A percentile compares a stretch with the other conserved stretches of the same genome.
phyloP scores from a whole-genome alignment of 1,140 invertebrate species.

The Drosophila watanabei region DNA sequence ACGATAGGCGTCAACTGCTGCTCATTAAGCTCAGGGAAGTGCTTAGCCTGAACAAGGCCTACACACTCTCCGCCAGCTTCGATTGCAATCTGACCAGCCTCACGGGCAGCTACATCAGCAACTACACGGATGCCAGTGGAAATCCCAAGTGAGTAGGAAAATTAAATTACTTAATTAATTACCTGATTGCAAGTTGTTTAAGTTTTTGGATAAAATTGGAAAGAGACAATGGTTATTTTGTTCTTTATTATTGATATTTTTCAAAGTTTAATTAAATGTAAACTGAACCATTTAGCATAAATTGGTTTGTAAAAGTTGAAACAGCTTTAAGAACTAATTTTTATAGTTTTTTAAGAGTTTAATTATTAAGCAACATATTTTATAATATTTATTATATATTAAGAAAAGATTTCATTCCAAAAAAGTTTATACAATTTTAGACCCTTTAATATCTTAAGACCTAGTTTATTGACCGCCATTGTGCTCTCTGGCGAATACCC shows the following conservation, averaged over 20 bases:
- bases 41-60: conserved; percentile 59
- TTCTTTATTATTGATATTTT: background rate
- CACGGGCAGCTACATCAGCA: conserved; percentile 64
- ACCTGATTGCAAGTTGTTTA: too few relatives aligned
- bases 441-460: too few relatives aligned
- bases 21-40: conserved; percentile 70
- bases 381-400: background rate
- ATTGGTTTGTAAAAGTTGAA: background rate
- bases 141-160: conserved; percentile 56
- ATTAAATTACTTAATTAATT: background rate
- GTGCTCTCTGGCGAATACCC: conserved; percentile 35
- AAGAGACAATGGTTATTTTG: background rate
- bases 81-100: conserved; percentile 57
- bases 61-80: conserved; percentile 68
- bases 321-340: background rate
- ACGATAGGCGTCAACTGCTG: conserved; percentile 54
- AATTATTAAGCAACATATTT: background rate
- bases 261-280: background rate
- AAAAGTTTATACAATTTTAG: background rate
- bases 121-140: conserved; percentile 46
- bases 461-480: background rate
- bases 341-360: background rate
- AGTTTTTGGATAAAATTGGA: too few relatives aligned
- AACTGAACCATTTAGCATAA: background rate
- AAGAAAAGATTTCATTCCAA: background rate